Conservation (phyloP, 2,888 invertebrate genomes). For the Cheiracanthium punctorium region DNA sequence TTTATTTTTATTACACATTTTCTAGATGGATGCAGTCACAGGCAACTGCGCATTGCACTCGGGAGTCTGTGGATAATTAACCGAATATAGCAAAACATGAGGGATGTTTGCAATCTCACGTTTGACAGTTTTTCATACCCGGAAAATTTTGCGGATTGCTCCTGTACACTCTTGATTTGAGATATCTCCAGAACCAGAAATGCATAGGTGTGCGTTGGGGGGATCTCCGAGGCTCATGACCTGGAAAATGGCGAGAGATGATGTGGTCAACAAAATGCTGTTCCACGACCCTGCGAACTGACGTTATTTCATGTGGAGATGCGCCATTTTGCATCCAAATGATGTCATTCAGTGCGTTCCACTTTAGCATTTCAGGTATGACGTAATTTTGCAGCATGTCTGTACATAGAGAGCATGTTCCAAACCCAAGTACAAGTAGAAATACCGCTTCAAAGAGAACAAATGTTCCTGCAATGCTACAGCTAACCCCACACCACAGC, state of each 20-base stretch:
- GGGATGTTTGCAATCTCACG: too few relatives aligned
- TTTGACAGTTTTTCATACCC: too few relatives aligned
- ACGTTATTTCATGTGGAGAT: neutral
- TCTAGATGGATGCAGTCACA: too few relatives aligned
- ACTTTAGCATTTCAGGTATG: neutral
- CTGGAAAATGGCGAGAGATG: slow-evolving; percentile 30
- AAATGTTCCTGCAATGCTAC: neutral
- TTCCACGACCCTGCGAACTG: neutral
- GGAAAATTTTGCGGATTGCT: too few relatives aligned
- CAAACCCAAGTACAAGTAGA: neutral
- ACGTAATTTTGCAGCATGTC: neutral
- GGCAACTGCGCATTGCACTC: too few relatives aligned
- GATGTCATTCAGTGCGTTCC: slow-evolving; percentile 10
- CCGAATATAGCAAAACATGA: too few relatives aligned
- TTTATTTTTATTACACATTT: too few relatives aligned
- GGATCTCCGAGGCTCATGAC: neutral
- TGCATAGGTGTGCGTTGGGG: neutral
- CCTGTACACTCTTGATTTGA: neutral
- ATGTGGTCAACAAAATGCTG: slow-evolving; percentile 8
- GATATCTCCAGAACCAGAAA: slow-evolving; percentile 6
- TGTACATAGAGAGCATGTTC: neutral
- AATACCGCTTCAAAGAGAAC: neutral
- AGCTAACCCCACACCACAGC: neutral
- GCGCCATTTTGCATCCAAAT: slow-evolving; percentile 8
- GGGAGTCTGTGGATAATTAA: too few relatives aligned